Evolutionary conservation across 2,888 invertebrate genomes (phyloP), one percentile per base, ranked within the genome.

Genomic region (Noctua janthe): DNA sequence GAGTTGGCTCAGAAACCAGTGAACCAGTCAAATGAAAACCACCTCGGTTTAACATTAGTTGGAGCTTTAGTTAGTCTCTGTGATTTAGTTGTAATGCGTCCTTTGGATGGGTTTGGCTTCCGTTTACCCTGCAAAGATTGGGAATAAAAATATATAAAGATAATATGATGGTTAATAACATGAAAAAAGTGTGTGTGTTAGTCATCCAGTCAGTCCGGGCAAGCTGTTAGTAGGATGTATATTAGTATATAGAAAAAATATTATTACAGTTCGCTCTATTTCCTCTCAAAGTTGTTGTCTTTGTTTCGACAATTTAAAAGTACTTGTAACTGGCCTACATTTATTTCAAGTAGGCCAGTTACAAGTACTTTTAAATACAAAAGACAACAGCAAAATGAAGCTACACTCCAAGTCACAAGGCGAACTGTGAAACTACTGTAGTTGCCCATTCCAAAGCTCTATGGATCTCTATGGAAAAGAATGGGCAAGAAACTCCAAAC

Each of bases 81-180:
- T 81, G 91, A 91, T 89, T 93, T 92, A 85, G 90, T 88, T 86
- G 88, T 90, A 51, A 51, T 51, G 64, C 86, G 91, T 76, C 90
- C 92, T 54, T 82, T 86, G 29, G 83, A 15, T 78, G 91, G 74
- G 83, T 87, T 94, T 92, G 91, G 73, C 84, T 87, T 94, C 92
- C 91, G 88, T 93, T 93, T 94, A 62, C 91, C 93, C 96, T 96
- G 96, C 43, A 96, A 95, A 94, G 83, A 89, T 83, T 85, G 47
- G 74, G 78, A 90, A 86, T 82, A 79, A 51, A 29, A 56, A 84
- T 85, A 85, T 81, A 78, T 72, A 75, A 71, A 82, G 23, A 78
- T 76, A 47, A n/a, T 39, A 2, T 69, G 39, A 74, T 43, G 67
- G n/a, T 84, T 76, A 72, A 39, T 76, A 10, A 74, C 71, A 77